Conservation (phyloP, 2,888 invertebrate species). For the Meliscaeva auricollis region DNA sequence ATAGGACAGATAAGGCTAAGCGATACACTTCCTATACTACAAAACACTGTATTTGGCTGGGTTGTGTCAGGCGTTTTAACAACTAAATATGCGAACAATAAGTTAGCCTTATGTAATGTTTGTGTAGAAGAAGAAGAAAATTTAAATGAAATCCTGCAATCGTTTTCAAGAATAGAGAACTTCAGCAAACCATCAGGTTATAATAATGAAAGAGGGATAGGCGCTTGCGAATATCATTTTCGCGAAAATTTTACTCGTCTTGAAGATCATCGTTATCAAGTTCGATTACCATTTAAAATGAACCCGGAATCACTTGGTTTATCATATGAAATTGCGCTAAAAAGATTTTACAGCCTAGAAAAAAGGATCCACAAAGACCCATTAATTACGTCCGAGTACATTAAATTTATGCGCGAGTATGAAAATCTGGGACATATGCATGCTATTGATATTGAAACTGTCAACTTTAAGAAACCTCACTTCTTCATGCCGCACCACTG, state of each 20-base stretch:
- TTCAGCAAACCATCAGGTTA: too few relatives aligned
- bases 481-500: constrained; percentile 38
- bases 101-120: background rate
- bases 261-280: background rate
- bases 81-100: too few relatives aligned
- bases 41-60: constrained; percentile 14
- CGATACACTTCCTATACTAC: background rate
- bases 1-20: constrained; percentile 1
- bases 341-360: background rate
- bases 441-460: too few relatives aligned
- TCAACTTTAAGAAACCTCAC: background rate
- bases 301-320: background rate
- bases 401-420: constrained; percentile 3
- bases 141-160: background rate
- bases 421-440: background rate
- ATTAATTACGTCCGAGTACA: background rate
- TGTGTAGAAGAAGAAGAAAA: background rate
- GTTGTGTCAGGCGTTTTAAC: constrained; percentile 1
- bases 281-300: constrained; percentile 3
- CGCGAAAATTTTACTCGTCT: background rate
- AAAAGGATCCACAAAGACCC: background rate
- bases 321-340: background rate
- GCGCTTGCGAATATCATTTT: background rate
- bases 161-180: background rate
- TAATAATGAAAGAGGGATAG: background rate